Conservation (phyloP, 2,888 invertebrate genomes). For the Monopis laevigella region DNA sequence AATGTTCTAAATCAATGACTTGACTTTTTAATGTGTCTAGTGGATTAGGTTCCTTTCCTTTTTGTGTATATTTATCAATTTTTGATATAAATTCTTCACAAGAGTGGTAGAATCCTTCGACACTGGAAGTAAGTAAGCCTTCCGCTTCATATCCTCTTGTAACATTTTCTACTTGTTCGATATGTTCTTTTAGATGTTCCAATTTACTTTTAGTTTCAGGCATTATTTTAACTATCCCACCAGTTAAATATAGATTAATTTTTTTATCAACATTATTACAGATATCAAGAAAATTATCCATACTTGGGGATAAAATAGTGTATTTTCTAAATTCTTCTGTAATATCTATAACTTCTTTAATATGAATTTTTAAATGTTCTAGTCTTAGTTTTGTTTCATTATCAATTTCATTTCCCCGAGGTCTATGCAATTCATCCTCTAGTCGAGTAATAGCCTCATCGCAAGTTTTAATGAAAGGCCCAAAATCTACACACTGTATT, state of each 20-base stretch:
- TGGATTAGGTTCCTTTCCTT: slow-evolving; percentile 15
- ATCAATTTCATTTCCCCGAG: not conserved
- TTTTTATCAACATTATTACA: slow-evolving; percentile 1
- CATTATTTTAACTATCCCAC: not conserved
- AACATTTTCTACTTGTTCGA: slow-evolving; percentile 25
- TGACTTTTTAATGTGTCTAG: slow-evolving; percentile 23
- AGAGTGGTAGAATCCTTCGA: slow-evolving; percentile 25
- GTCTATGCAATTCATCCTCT: slow-evolving; percentile 10
- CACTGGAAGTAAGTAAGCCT: slow-evolving; percentile 22
- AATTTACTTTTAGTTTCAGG: slow-evolving; percentile 2
- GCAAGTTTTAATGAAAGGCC: slow-evolving; percentile 23
- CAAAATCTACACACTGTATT: slow-evolving; percentile 20
- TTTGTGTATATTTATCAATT: slow-evolving; percentile 21
- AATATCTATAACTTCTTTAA: slow-evolving; percentile 23
- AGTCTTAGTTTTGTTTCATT: slow-evolving; percentile 17
- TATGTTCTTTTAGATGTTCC: slow-evolving; percentile 23
- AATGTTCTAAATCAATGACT: slow-evolving; percentile 22
- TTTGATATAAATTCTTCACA: slow-evolving; percentile 25
- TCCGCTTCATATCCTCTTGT: slow-evolving; percentile 24
- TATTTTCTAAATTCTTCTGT: slow-evolving; percentile 22
- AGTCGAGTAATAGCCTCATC: slow-evolving; percentile 20
- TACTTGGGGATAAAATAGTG: slow-evolving; percentile 19
- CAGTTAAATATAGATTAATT: not conserved
- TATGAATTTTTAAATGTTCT: slow-evolving; percentile 23
- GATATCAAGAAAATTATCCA: slow-evolving; percentile 22